Percentiles rank a stretch among this genome's conserved stretches.
Evolutionary conservation across 2,113 vertebrate species (phyloP).

Genomic region (Oceanodroma tethys): DNA sequence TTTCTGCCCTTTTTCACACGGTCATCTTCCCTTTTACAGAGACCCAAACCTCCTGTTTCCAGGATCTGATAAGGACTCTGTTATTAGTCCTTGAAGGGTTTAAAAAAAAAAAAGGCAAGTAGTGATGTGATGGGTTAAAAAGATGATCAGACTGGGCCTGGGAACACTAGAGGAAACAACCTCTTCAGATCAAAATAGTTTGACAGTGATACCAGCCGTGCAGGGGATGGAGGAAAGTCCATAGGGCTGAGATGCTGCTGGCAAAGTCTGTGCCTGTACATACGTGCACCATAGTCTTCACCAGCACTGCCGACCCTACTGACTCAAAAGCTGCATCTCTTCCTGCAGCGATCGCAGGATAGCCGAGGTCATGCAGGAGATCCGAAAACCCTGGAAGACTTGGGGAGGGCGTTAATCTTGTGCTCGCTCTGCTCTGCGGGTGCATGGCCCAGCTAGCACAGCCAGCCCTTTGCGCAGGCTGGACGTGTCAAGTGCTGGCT

Average conservation of each 20-base stretch:
- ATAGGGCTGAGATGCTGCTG: background rate
- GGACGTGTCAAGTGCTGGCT: background rate
- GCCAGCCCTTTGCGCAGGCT: background rate
- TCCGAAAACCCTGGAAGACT: background rate
- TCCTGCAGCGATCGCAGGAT: rapidly evolving
- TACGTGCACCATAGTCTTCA: background rate
- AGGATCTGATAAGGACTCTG: background rate
- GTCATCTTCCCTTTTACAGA: background rate
- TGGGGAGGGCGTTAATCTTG: background rate
- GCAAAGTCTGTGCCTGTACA: background rate
- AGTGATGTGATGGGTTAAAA: background rate
- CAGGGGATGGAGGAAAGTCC: background rate
- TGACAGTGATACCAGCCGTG: background rate
- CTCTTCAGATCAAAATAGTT: background rate
- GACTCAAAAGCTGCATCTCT: background rate
- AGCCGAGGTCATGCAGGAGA: background rate
- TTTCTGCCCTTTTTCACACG: background rate
- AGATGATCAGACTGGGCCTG: rapidly evolving
- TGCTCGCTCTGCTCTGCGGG: background rate
- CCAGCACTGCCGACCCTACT: rapidly evolving
- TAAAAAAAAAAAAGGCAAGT: background rate
- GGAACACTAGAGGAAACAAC: background rate
- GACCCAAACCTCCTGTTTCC: background rate
- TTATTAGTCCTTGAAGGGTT: background rate
- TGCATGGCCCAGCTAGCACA: background rate